Base-by-base conservation (phyloP, 2,797 vertebrate genomes). In the Darevskia mixta region DNA sequence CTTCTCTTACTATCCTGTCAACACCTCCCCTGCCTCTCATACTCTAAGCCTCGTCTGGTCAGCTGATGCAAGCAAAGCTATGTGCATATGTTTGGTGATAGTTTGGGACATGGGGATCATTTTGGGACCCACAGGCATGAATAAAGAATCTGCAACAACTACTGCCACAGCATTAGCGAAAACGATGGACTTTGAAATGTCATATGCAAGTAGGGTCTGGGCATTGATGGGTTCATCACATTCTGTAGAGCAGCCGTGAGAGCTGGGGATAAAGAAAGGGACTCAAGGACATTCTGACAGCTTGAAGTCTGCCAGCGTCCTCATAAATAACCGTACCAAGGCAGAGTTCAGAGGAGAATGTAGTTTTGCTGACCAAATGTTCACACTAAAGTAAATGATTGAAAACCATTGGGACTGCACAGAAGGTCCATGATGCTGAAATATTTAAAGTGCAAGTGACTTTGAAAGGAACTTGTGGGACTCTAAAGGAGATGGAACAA, bases 381-480 rank as follows among this genome's bases (percentile, higher is more conserved):
- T 93, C 91, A 78, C 89, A 85, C 86, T 94, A 95, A 95, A 95
- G 90, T 88, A 87, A 92, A 94, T 95, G 93, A 95, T 93, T 96
- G 95, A 96, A 95, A 96, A 93, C 94, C 92, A 2, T 90, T 95
- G 95, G 94, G 91, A 95, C 72, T 91, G 75, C 85, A 79, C 89
- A 92, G 92, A 90, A 94, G 84, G 91, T 81, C 89, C 32, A 0
- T 91, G 85, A 91, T 95, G 95, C 92, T 96, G 89, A 95, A 95
- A 95, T 95, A 92, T 93, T 95, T 96, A 95, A 92, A 92, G 83
- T 89, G 91, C 94, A 91, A 92, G 91, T 95, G 93, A 90, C 90
- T 95, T 90, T 93, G 95, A 93, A 91, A 93, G 89, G 86, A 96
- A 92, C 91, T 89, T 91, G 66, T 93, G 89, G 91, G 90, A 94